Base-by-base conservation (phyloP, 37 sponge, comb jelly and placozoan species). In the Tethya wilhelma region DNA sequence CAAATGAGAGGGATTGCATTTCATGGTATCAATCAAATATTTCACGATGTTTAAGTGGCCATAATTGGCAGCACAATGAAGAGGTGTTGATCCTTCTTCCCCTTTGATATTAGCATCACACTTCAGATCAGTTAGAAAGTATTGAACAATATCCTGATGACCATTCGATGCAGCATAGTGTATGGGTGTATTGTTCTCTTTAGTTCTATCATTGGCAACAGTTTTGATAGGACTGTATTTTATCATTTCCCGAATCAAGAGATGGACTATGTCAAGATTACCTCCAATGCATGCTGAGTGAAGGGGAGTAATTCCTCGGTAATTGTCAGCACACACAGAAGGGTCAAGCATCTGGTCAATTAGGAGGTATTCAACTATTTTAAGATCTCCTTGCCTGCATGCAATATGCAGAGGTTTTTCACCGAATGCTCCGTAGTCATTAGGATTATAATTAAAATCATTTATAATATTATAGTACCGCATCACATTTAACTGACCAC, bases 341-440 rank as follows among this genome's bases (percentile, higher is more conserved):
- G 67, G 67, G 39, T 67, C 17, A 17, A 36, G 36, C 9, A 7
- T 34, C 17, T 67, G 37, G 4, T 37, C 36, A 9, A 9, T 23
- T 8, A 34, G 29, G 8, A 67, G 39, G 36, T 67, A 67, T 34
- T 32, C 14, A 4, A 67, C 38, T 37, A 31, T 67, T 6, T 25
- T 2, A 29, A 46, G 12, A 31, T 72, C 56, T 11, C 73, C 73
- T 17, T 29, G 4, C 3, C 4, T 1, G 26, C 36, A 23, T 28
- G 73, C 73, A 72, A 49, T 28, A 33, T 72, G 73, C 12, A 72
- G 55, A 32, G 73, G 73, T 34, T 55, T 72, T 2, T 17, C 29
- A 46, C 32, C 56, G 8, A 34, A 1, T 33, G 45, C 36, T 53
- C 46, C 73, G 25, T 0, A 20, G 28, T 8, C 26, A 28, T 43